Base-by-base conservation (phyloP, 2,797 vertebrate species). In the Tarsius wallacei region DNA sequence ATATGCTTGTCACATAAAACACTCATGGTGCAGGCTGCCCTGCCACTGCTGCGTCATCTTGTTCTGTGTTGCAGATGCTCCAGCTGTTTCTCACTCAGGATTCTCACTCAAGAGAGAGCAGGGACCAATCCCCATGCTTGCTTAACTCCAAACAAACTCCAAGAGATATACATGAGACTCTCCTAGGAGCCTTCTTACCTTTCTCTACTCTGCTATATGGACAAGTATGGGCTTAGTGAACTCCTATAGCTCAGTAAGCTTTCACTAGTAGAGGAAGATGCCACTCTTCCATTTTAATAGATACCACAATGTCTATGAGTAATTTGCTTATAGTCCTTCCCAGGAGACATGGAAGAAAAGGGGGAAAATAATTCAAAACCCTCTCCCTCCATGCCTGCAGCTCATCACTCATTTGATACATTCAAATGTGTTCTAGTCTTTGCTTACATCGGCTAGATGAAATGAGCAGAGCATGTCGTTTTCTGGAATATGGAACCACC, bases 361-460 rank as follows among this genome's bases (percentile, higher is more conserved):
- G 68, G n/a, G 93, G 16, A 51, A 82, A 76, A 93, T 26, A 68
- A 81, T 10, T 49, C n/a, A 94, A 83, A 91, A 93, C 47, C 3
- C 1, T 80, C 33, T 68, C 5, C 57, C 11, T 51, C 28, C 63
- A 3, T 74, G 36, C 42, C 24, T 73, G n/a, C 2, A 77, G 28
- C 8, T 66, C 70, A 28, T 19, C 9, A 59, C 31, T 91, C 15
- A 68, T 13, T 68, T 26, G 57, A 2, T 49, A 1, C 13, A 21
- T 71, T 84, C 51, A 78, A 70, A 8, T 78, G 24, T 53, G n/a
- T 4, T 64, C 24, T 61, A 15, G 5, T 77, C 22, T 22, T 76
- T 85, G 24, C 36, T 64, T 78, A 57, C 51, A n/a, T 31, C 31
- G 55, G 16, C 22, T 82, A 7, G 16, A 26, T 55, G 14, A 55